These are phyloP conservation scores for Arctia plantaginis DNA, from an alignment of 2,888 invertebrate species.

Conservation along the genomic window DNA sequence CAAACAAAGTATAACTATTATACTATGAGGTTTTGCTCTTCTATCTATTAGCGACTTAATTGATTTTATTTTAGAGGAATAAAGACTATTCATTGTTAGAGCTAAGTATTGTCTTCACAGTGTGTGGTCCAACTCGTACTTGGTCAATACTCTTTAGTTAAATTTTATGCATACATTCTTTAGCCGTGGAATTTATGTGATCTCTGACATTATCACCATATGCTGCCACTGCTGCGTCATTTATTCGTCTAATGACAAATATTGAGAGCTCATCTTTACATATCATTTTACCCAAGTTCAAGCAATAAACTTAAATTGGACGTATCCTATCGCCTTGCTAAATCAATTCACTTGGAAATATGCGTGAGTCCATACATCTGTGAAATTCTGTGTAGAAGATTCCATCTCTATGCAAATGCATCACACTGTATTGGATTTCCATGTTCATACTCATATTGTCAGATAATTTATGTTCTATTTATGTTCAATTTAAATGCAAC, in stretches of 20 bases:
- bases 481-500: not conserved
- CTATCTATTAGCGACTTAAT: no score
- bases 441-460: not conserved
- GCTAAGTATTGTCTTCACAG: no score
- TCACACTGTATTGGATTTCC: constrained; percentile 28
- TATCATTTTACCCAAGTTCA: not conserved
- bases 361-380: constrained; percentile 38
- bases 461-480: not conserved
- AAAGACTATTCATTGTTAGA: no score
- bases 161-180: no score
- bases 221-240: not conserved
- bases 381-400: constrained; percentile 43
- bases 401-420: constrained; percentile 48
- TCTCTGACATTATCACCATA: no score
- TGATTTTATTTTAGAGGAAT: no score
- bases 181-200: no score
- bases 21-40: not conserved
- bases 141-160: no score
- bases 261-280: not conserved
- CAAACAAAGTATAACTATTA: not conserved
- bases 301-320: constrained; percentile 19
- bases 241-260: not conserved
- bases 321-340: constrained; percentile 28
- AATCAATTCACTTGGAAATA: constrained; percentile 49
- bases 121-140: no score